These are phyloP conservation scores for Myrmophylax atrothorax DNA, from an alignment of 2,113 vertebrate species.

Conservation along the genomic window DNA sequence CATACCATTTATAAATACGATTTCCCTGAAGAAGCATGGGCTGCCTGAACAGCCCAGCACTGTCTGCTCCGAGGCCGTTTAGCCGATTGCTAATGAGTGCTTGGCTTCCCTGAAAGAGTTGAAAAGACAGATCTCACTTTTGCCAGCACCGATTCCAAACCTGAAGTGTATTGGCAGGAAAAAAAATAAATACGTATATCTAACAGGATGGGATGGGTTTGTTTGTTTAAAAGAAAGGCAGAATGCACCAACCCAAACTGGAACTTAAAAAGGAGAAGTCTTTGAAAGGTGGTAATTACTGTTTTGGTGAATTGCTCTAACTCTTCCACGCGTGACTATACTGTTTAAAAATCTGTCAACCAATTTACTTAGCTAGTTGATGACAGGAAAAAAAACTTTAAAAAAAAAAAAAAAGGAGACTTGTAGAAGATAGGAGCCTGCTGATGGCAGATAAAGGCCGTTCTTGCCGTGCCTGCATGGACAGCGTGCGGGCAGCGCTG, in stretches of 20 bases:
- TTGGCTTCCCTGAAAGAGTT: neutral
- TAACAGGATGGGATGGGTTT: neutral
- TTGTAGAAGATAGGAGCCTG: constrained; percentile 55
- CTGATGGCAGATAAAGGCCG: constrained; percentile 59
- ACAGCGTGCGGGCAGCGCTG: constrained; percentile 16
- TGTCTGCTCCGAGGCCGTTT: neutral
- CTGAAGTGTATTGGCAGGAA: neutral
- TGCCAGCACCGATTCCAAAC: neutral
- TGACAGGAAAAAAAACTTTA: constrained; percentile 18
- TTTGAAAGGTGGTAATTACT: constrained; percentile 14
- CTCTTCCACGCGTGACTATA: constrained; percentile 77
- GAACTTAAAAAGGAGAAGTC: neutral
- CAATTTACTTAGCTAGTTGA: constrained; percentile 78
- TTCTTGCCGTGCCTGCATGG: neutral
- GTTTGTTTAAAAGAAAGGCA: neutral
- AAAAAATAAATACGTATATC: neutral
- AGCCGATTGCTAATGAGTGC: neutral
- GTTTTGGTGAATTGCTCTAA: constrained; percentile 67
- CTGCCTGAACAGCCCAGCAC: neutral
- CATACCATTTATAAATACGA: neutral
- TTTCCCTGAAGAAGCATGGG: neutral
- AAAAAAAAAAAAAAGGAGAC: neutral
- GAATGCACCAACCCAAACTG: neutral
- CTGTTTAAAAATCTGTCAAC: constrained; percentile 77
- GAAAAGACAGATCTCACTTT: neutral